Conservation (phyloP, 1,140 invertebrate genomes). For the Sycophaga agraensis region DNA sequence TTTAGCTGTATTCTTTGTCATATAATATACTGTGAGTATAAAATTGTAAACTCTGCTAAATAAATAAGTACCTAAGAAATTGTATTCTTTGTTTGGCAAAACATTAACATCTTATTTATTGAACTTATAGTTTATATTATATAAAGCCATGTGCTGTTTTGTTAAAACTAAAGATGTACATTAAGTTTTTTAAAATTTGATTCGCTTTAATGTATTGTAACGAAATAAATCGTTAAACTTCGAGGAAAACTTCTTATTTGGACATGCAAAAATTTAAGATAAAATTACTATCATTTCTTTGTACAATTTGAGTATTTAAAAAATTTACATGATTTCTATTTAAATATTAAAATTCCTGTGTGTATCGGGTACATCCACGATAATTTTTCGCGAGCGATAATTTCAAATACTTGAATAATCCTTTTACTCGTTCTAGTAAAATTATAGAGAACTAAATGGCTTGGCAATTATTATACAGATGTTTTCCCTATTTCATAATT, state of each 20-base stretch:
- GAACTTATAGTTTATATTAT: background rate
- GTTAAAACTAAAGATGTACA: conserved; percentile 8
- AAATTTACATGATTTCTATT: no score
- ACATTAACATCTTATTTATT: conserved; percentile 8
- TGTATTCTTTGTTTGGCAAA: background rate
- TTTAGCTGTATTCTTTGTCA: background rate
- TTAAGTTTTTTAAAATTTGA: background rate
- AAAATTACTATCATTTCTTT: background rate
- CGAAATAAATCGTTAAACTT: background rate
- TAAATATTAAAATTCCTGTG: no score
- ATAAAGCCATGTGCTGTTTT: conserved; percentile 1
- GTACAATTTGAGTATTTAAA: no score
- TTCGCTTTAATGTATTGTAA: background rate
- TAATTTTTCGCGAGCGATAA: no score
- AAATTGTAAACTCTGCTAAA: conserved; percentile 4
- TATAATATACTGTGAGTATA: background rate
- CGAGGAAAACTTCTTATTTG: background rate
- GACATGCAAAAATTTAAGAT: background rate
- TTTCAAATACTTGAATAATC: no score
- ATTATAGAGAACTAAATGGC: no score
- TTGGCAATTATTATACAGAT: no score
- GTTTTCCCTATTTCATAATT: no score
- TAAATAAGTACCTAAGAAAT: background rate
- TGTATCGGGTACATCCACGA: no score
- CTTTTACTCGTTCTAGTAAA: no score